Evolutionary conservation across 2,113 vertebrate genomes (phyloP), one percentile per base, ranked within the genome.

Genomic region (Hoplias malabaricus): DNA sequence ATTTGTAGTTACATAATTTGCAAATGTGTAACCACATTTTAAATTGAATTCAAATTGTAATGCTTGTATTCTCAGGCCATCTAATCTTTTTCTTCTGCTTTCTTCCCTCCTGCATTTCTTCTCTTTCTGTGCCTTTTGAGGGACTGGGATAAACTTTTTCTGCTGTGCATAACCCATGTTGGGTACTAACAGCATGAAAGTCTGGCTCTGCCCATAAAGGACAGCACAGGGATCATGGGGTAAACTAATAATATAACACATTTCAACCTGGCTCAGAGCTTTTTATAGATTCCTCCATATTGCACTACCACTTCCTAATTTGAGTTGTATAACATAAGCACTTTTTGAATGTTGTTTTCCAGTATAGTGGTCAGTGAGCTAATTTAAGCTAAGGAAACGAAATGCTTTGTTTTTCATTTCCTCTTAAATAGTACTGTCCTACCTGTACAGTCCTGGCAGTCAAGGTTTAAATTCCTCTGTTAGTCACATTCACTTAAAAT

Each of bases 211-310:
- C 78, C 54, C 68, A 53, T 82, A 69, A 70, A 19, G 40, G 33
- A 78, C 54, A 48, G 19, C 66, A 46, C 50, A 65, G 69, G 67
- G 75, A 69, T 69, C 73, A 62, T 71, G 69, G 82, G 82, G 83
- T 85, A 85, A 85, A 84, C 71, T 77, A 46, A 66, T 74, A 78
- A 46, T 59, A 11, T 33, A 34, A 62, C 66, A 59, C 79, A 71
- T 33, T 62, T 38, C 75, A 59, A 38, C 14, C 48, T 43, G 23
- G 19, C 68, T n/a, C 29, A 11, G 6, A 8, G 6, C 27, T 56
- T 25, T 46, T 14, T 16, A 16, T 38, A 57, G 43, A 29, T 53
- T 33, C n/a, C 48, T n/a, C 9, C 2, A 25, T 36, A 21, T 5
- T 33, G 23, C 11, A 61, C 23, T 74, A 16, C n/a, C 3, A 36